Conservation (phyloP, 2,888 invertebrate genomes). For the Eupithecia insigniata region DNA sequence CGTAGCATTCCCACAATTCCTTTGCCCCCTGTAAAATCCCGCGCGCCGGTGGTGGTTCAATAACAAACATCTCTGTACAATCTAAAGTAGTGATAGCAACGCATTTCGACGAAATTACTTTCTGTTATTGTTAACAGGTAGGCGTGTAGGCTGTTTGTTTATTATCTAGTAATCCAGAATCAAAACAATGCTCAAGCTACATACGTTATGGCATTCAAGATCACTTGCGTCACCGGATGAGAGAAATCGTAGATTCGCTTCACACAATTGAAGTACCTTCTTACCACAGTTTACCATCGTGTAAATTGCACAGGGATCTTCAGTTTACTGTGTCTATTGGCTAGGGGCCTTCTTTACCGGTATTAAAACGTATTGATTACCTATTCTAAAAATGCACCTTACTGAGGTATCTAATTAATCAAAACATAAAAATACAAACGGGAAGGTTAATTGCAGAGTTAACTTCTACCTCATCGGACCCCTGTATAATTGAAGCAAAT, state of each 20-base stretch:
- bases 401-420: background rate
- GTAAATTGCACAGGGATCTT: conserved; percentile 17
- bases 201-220: conserved; percentile 42
- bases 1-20: background rate
- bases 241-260: conserved; percentile 41
- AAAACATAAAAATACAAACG: background rate
- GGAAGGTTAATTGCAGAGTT: conserved; percentile 27
- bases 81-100: background rate
- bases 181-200: conserved; percentile 37
- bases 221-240: conserved; percentile 57
- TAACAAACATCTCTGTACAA: background rate
- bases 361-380: background rate
- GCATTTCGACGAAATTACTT: background rate
- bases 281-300: conserved; percentile 14
- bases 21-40: background rate
- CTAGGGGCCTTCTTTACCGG: background rate
- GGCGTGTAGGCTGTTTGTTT: conserved; percentile 29
- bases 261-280: conserved; percentile 33
- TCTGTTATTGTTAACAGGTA: background rate
- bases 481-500: conserved; percentile 44
- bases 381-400: background rate
- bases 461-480: conserved; percentile 15
- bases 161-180: conserved; percentile 29
- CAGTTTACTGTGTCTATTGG: background rate
- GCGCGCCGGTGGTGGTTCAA: background rate